Evolutionary conservation across 2,797 vertebrate genomes (phyloP), one percentile per base, ranked within the genome.

Genomic region (Pseudochirops cupreus): DNA sequence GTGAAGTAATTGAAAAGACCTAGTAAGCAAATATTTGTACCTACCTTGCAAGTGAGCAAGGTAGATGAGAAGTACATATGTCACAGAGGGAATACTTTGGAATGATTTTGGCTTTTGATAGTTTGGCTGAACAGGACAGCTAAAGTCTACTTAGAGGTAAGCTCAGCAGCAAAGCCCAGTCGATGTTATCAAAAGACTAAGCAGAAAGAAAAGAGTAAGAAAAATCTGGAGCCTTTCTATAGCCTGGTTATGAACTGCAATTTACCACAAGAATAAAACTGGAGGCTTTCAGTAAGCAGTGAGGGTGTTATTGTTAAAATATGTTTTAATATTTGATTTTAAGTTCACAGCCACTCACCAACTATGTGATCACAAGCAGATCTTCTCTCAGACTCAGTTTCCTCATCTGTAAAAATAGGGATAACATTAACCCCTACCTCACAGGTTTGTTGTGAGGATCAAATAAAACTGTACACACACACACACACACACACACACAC

Each of bases 1-100:
- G 0, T 59, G 90, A 91, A 26, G 56, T 90, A 93, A 31, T 54
- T 93, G 57, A 93, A 89, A 67, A 18, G 56, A 53, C 5, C 46
- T 13, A 91, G 11, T 2, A 92, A 95, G 26, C 29, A 91, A 92
- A 53, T 87, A 57, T 67, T 96, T 62, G 53, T 91, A 46, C 74
- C 39, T 82, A 1, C 21, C 74, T 39, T 82, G n/a, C 18, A 82
- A 82, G 39, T 24, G n/a, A 46, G 21, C 74, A 39, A 46, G 16
- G 33, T 67, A 67, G 62, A 74, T 39, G 67, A 7, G 62, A 11
- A 46, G 18, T 82, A 46, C 2, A 24, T 9, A n/a, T 1, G 21
- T 82, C 39, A 82, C 74, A 82, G 39, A 46, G n/a, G 21, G 74
- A 82, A 46, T 46, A 24, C 9, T 46, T 24, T 7, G 5, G 39